Evolutionary conservation across 1,140 invertebrate species (phyloP).

Genomic region (Subanguina moxae): DNA sequence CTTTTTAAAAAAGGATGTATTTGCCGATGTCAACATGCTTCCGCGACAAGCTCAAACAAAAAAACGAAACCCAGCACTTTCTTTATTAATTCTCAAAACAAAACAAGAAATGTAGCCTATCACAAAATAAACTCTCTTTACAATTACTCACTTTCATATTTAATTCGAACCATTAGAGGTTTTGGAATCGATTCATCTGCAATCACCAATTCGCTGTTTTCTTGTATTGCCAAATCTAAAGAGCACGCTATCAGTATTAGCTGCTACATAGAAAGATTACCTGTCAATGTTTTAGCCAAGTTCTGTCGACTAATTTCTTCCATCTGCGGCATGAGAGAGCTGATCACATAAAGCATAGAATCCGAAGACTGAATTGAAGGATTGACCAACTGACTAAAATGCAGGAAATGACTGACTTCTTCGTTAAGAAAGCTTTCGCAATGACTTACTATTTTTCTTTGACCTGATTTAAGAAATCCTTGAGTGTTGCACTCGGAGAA

Average conservation of each 20-base stretch:
- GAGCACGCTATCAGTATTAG: neutral
- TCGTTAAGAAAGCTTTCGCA: neutral
- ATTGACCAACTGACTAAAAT: constrained; percentile 47
- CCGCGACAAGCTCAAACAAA: too few relatives aligned
- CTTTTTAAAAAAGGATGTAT: too few relatives aligned
- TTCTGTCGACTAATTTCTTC: constrained; percentile 36
- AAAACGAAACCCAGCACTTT: too few relatives aligned
- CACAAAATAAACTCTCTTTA: too few relatives aligned
- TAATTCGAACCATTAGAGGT: neutral
- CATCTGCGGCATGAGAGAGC: constrained; percentile 43
- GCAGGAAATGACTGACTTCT: neutral
- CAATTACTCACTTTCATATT: neutral
- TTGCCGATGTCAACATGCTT: too few relatives aligned
- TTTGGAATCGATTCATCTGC: constrained; percentile 20
- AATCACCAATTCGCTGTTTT: constrained; percentile 29
- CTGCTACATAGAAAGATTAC: constrained; percentile 2
- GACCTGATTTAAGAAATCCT: constrained; percentile 36
- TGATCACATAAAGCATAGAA: constrained; percentile 46
- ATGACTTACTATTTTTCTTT: constrained; percentile 36
- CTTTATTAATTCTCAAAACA: too few relatives aligned
- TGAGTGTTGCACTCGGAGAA: constrained; percentile 16
- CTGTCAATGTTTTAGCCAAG: constrained; percentile 37
- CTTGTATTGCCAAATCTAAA: constrained; percentile 25
- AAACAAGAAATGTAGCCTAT: too few relatives aligned
- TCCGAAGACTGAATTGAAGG: constrained; percentile 39